Base-by-base conservation (phyloP, 2,888 invertebrate genomes). In the Ptilodon capucinus region DNA sequence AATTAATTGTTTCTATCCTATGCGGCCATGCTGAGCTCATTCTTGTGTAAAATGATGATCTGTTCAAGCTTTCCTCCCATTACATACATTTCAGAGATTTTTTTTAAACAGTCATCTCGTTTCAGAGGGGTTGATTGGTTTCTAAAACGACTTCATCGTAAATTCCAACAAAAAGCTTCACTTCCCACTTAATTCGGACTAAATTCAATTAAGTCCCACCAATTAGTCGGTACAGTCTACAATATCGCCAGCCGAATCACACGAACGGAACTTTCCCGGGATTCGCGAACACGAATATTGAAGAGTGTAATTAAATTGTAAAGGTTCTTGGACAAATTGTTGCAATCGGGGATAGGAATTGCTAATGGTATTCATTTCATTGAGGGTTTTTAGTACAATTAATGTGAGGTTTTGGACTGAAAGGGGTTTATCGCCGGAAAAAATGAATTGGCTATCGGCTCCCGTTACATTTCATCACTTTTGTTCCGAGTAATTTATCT, bases 241-340 rank as follows among this genome's bases (percentile, higher is more conserved):
- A 69, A 72, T 71, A 76, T 71, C 73, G 60, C 59, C 68, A n/a
- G 64, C 61, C 55, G 63, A 70, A 72, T 74, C 68, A 63, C 64
- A 63, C 52, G 58, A 60, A 63, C 59, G 61, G 72, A 72, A n/a
- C n/a, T 65, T 71, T 71, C 62, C 41, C 44, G 71, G 75, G 71
- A 74, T 72, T 62, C 57, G 36, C 46, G 55, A 69, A 68, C 59
- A 54, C 58, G 60, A 68, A 79, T 75, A 68, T 73, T 70, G 61
- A 51, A 56, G 63, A 61, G 60, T 71, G 65, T 81, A 79, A 84
- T 84, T 74, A 76, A 84, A 82, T 79, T 77, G 75, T 70, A 69
- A 78, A 75, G 74, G 74, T 69, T 76, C 46, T 71, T 67, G 72
- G 76, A 80, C 76, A 77, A 82, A 82, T 83, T 76, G 74, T 66